Evolutionary conservation across 1,140 invertebrate species (phyloP).

Genomic region (Zaprionus capensis): DNA sequence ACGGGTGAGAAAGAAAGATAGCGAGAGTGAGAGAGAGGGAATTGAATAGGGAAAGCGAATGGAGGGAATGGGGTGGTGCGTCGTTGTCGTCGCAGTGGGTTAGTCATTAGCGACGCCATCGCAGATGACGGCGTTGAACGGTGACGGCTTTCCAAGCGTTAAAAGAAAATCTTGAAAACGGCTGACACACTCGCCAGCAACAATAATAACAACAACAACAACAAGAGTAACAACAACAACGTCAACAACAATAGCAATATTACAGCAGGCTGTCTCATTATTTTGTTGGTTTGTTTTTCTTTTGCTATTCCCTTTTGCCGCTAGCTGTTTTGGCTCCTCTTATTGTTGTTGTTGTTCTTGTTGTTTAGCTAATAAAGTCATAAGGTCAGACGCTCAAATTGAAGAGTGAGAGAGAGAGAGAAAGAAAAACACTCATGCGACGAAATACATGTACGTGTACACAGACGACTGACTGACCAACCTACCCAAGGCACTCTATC

Average conservation of each 20-base stretch:
- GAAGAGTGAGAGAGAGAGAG: slow-evolving; percentile 4
- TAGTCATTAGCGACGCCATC: slow-evolving; percentile 47
- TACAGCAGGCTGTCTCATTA: slow-evolving; percentile 69
- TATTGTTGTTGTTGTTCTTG: slow-evolving; percentile 16
- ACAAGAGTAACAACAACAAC: slow-evolving; percentile 15
- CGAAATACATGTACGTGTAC: slow-evolving; percentile 22
- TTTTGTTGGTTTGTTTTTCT: slow-evolving; percentile 42
- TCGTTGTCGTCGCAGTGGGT: slow-evolving; percentile 7
- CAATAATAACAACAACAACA: slow-evolving; percentile 28
- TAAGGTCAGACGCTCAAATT: slow-evolving; percentile 64
- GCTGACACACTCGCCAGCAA: slow-evolving; percentile 21
- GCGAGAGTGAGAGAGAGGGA: neutral
- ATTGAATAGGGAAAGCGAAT: slow-evolving; percentile 1
- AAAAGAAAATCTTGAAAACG: slow-evolving; percentile 48
- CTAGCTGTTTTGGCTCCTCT: slow-evolving; percentile 7
- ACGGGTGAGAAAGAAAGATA: slow-evolving; percentile 1
- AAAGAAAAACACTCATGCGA: slow-evolving; percentile 22
- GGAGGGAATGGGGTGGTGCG: slow-evolving; percentile 3
- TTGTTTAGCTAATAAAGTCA: slow-evolving; percentile 66
- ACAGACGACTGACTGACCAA: slow-evolving; percentile 6
- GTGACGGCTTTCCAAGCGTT: slow-evolving; percentile 29
- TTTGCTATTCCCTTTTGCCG: slow-evolving; percentile 18
- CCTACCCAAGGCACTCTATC: slow-evolving; percentile 9
- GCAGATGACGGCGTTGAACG: slow-evolving; percentile 14
- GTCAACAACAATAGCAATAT: slow-evolving; percentile 7